These are phyloP conservation scores for Vesta saturnalis DNA, from an alignment of 2,888 invertebrate species.

Conservation along the genomic window DNA sequence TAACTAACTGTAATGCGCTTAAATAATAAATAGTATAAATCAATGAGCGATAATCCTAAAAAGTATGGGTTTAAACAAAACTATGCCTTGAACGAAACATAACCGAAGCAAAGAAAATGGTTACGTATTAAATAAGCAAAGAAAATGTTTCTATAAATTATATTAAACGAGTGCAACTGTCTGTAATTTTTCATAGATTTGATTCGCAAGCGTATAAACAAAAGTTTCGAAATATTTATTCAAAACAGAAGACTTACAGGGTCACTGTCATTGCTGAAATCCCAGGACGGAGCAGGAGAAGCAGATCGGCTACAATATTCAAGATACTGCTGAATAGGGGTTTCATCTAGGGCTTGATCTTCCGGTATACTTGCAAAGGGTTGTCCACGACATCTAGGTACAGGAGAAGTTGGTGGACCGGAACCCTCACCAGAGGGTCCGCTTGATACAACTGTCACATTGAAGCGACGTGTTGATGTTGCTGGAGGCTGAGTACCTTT, in stretches of 20 bases:
- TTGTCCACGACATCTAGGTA: constrained; percentile 59
- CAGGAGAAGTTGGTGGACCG: constrained; percentile 53
- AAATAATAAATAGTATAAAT: too few species aligned
- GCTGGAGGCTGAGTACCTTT: constrained; percentile 48
- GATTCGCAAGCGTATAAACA: too few species aligned
- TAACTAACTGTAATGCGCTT: too few species aligned
- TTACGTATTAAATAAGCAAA: too few species aligned
- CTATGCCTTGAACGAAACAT: too few species aligned
- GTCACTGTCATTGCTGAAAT: constrained; percentile 60
- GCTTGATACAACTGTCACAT: constrained; percentile 63
- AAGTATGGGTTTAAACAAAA: too few species aligned
- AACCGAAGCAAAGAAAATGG: too few species aligned
- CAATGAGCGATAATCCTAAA: too few species aligned
- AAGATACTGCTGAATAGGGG: constrained; percentile 41
- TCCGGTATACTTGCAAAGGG: constrained; percentile 63
- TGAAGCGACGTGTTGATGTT: constrained; percentile 62
- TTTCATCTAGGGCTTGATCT: constrained; percentile 63
- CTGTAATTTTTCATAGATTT: too few species aligned
- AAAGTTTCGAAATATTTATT: too few species aligned
- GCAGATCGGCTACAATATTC: constrained; percentile 52
- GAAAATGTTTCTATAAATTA: too few species aligned
- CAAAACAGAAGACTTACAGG: constrained; percentile 51
- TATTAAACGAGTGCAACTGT: too few species aligned
- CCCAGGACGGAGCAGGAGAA: constrained; percentile 61
- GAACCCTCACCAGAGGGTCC: constrained; percentile 48